Conservation (phyloP, 2,888 invertebrate genomes). For the Mythimna pallens region DNA sequence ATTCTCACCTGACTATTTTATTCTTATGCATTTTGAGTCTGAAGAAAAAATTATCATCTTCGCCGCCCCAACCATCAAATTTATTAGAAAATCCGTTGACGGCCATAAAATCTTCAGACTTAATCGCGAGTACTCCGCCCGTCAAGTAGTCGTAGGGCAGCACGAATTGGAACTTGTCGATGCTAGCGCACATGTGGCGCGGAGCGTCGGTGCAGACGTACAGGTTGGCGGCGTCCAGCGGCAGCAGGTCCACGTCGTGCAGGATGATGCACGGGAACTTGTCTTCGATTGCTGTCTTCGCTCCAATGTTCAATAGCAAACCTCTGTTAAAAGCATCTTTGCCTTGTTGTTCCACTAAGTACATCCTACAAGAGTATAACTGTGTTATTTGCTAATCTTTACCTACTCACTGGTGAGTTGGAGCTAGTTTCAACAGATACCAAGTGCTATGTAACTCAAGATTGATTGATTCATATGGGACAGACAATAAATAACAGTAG, state of each 20-base stretch:
- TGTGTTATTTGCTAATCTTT: background rate
- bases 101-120: slow-evolving; percentile 75
- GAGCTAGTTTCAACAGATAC: background rate
- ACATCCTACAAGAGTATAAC: slow-evolving; percentile 90
- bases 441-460: background rate
- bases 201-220: slow-evolving; percentile 95
- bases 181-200: slow-evolving; percentile 96
- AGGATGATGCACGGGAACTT: slow-evolving; percentile 96
- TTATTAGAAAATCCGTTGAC: slow-evolving; percentile 85
- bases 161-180: slow-evolving; percentile 93
- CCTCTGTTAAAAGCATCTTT: slow-evolving; percentile 96
- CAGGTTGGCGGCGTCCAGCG: slow-evolving; percentile 94
- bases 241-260: slow-evolving; percentile 97
- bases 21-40: slow-evolving; percentile 74
- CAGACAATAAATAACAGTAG: background rate
- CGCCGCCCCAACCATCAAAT: slow-evolving; percentile 86
- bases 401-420: background rate
- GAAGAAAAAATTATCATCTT: slow-evolving; percentile 84
- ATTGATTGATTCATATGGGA: background rate
- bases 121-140: slow-evolving; percentile 84
- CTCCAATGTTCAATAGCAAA: slow-evolving; percentile 96
- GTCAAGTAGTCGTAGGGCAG: slow-evolving; percentile 57
- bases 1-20: slow-evolving; percentile 75
- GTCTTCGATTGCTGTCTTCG: slow-evolving; percentile 93
- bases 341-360: slow-evolving; percentile 95